Conservation (phyloP, 2,797 vertebrate species). For the Enteromius radiatus region DNA sequence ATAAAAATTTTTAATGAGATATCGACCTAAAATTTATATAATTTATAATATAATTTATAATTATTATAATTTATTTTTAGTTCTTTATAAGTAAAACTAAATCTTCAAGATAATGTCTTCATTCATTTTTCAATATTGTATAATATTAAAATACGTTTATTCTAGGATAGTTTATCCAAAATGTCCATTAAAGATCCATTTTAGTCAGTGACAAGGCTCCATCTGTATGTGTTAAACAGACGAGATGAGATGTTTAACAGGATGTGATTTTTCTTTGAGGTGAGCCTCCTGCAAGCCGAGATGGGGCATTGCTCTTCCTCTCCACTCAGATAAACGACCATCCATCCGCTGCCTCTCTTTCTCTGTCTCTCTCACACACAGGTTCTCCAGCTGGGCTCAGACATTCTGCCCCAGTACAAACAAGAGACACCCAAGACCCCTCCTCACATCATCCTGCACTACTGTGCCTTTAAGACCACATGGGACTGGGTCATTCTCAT, state of each 20-base stretch:
- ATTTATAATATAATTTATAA: too few species aligned
- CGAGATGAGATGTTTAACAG: slow-evolving; percentile 22
- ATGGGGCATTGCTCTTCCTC: slow-evolving; percentile 29
- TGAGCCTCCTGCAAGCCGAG: slow-evolving; percentile 10
- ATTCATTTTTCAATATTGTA: slow-evolving; percentile 8
- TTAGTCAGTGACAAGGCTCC: slow-evolving; percentile 16
- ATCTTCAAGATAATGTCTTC: not conserved
- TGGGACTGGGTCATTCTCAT: slow-evolving; percentile 99
- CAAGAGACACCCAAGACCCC: slow-evolving; percentile 99
- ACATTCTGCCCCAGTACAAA: slow-evolving; percentile 98
- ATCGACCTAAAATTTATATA: too few species aligned
- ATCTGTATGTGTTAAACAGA: slow-evolving; percentile 28
- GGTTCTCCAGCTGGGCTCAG: slow-evolving; percentile 97
- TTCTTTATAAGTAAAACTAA: not conserved
- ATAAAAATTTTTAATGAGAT: too few species aligned
- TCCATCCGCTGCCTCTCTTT: slow-evolving; percentile 8
- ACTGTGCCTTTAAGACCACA: slow-evolving; percentile 98
- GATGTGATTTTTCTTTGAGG: slow-evolving; percentile 21
- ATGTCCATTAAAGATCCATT: slow-evolving; percentile 6
- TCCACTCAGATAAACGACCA: slow-evolving; percentile 15
- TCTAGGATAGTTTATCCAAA: slow-evolving; percentile 5
- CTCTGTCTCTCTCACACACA: slow-evolving; percentile 63
- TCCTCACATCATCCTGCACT: slow-evolving; percentile 98
- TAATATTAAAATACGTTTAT: not conserved
- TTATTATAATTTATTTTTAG: too few species aligned